phyloP scores from a whole-genome alignment of 2,797 vertebrate genomes.

The Gallinago stenura region DNA sequence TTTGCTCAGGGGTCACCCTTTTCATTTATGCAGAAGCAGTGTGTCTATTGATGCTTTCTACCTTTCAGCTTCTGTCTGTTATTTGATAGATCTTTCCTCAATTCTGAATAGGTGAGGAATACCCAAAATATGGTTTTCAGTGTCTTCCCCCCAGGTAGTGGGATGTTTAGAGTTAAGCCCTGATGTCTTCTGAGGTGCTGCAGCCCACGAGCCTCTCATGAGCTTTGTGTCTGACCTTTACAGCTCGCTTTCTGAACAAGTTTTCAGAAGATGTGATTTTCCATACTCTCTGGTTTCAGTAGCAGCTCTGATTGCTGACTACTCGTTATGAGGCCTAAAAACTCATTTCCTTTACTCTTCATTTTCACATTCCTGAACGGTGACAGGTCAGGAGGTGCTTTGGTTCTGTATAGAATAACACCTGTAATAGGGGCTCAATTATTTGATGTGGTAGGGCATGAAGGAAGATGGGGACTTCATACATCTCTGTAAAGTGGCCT shows the following conservation, averaged over 20 bases:
- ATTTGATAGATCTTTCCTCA: neutral
- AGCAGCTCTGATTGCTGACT: neutral
- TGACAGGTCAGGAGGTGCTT: neutral
- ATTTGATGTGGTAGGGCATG: neutral
- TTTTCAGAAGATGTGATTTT: neutral
- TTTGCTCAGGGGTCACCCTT: neutral
- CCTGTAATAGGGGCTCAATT: neutral
- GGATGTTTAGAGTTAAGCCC: neutral
- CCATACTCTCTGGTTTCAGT: neutral
- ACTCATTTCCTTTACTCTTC: neutral
- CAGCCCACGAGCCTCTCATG: neutral
- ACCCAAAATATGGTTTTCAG: neutral
- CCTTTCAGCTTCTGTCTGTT: neutral
- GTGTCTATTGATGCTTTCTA: neutral
- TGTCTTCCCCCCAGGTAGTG: neutral
- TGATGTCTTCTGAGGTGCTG: neutral
- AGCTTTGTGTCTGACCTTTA: conserved; percentile 4
- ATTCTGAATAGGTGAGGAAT: neutral
- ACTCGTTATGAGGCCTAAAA: neutral
- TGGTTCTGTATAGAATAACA: neutral
- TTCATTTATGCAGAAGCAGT: neutral
- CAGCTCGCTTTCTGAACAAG: neutral
- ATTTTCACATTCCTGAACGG: neutral
- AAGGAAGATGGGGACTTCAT: neutral
- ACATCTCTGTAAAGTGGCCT: neutral